These are phyloP conservation scores for Lerista edwardsae DNA, from an alignment of 2,797 vertebrate genomes.

Conservation along the genomic window DNA sequence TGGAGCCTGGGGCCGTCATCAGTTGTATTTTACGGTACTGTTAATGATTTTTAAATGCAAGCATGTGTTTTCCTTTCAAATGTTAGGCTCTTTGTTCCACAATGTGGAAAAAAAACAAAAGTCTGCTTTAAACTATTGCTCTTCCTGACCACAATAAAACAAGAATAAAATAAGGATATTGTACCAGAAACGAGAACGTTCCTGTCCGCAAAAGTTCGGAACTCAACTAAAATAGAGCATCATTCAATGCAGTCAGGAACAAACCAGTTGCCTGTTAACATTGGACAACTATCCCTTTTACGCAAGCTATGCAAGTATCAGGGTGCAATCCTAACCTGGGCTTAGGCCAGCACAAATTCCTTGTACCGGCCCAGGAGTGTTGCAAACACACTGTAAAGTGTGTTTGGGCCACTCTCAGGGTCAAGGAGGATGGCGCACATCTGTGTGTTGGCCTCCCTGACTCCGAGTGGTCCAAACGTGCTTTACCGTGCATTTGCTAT, in stretches of 20 bases:
- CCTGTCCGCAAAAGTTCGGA: conserved; percentile 4
- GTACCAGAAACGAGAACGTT: conserved; percentile 24
- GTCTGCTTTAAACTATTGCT: conserved; percentile 56
- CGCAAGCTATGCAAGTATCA: neutral
- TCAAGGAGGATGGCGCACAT: no score
- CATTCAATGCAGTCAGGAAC: neutral
- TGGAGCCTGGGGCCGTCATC: conserved; percentile 44
- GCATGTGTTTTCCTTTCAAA: conserved; percentile 63
- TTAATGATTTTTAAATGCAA: conserved; percentile 69
- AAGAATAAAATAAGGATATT: neutral
- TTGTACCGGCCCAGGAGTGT: no score
- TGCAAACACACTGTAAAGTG: no score
- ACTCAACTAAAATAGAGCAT: neutral
- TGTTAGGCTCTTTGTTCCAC: conserved; percentile 62
- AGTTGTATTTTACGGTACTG: conserved; percentile 59
- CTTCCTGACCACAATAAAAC: conserved; percentile 40
- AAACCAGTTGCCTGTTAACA: neutral
- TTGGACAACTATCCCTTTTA: neutral
- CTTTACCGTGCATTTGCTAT: no score
- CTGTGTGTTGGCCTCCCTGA: no score
- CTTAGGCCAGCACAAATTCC: no score
- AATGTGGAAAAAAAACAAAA: conserved; percentile 68
- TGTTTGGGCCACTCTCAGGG: no score
- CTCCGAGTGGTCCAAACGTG: no score
- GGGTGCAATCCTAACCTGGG: no score